A percentile compares a stretch with the other conserved stretches of the same genome.
phyloP scores from a whole-genome alignment of 2,888 invertebrate genomes.

The Petrolisthes manimaculis region DNA sequence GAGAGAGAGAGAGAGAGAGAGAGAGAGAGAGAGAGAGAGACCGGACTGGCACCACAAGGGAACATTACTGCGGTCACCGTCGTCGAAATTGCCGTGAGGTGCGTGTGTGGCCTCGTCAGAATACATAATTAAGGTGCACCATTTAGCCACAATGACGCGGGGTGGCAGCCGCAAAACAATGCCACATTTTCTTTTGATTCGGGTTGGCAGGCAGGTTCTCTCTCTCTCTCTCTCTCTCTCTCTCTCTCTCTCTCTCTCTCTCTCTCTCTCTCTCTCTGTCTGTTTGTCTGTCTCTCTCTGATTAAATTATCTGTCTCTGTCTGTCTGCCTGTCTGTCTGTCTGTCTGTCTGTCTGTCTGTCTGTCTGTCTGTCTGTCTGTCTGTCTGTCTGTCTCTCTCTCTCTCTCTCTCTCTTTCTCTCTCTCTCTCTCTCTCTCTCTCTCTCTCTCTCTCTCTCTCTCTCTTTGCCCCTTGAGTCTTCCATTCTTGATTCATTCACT shows the following conservation, averaged over 20 bases:
- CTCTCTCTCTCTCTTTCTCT: conserved; percentile 31
- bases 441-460: background rate
- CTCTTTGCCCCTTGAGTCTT: background rate
- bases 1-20: background rate
- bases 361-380: conserved; percentile 14
- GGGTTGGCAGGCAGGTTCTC: conserved; percentile 21
- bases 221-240: too few species aligned
- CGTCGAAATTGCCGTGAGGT: background rate
- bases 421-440: conserved; percentile 12
- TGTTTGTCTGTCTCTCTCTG: background rate
- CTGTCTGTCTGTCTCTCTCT: conserved; percentile 23
- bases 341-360: background rate
- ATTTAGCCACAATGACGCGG: conserved; percentile 35
- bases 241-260: background rate
- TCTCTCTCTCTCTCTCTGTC: background rate
- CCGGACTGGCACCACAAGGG: background rate
- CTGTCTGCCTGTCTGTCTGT: background rate
- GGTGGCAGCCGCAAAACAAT: conserved; percentile 31
- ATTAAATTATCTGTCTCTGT: background rate
- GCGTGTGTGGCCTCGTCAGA: conserved; percentile 32
- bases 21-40: background rate
- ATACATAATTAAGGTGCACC: conserved; percentile 43
- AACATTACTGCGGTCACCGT: background rate
- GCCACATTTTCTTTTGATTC: conserved; percentile 39
- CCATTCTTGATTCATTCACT: background rate